Evolutionary conservation across 1,140 invertebrate genomes (phyloP).

Genomic region (Metopolophium dirhodum): DNA sequence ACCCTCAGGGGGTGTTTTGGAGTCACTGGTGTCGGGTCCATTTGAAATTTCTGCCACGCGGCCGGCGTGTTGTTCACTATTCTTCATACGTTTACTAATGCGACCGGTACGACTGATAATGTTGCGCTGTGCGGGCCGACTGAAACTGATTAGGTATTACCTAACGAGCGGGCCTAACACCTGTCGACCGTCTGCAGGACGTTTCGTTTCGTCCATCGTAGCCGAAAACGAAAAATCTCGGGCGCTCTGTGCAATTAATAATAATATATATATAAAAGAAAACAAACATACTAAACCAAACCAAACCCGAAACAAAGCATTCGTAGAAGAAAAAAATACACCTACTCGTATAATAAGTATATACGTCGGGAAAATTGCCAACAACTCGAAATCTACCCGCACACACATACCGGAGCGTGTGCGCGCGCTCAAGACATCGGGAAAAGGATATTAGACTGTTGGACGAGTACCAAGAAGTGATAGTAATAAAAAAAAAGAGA

Average conservation of each 20-base stretch:
- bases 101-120: background rate
- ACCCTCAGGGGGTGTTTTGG: background rate
- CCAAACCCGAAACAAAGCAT: background rate
- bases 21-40: background rate
- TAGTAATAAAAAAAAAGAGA: background rate
- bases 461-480: slow-evolving; percentile 27
- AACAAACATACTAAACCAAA: background rate
- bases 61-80: no score
- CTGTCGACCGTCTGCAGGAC: background rate
- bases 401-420: background rate
- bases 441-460: slow-evolving; percentile 34
- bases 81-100: background rate
- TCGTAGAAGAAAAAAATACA: background rate
- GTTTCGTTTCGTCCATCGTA: background rate
- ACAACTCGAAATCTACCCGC: background rate
- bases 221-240: background rate
- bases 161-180: background rate
- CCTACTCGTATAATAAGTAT: background rate
- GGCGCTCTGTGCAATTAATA: background rate
- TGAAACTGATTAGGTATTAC: background rate
- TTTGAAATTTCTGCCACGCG: background rate
- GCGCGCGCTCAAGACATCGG: background rate
- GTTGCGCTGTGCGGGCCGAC: background rate
- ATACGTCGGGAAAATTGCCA: slow-evolving; percentile 23
- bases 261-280: background rate